Conservation (phyloP, 2,797 vertebrate species). For the Echiichthys vipera region DNA sequence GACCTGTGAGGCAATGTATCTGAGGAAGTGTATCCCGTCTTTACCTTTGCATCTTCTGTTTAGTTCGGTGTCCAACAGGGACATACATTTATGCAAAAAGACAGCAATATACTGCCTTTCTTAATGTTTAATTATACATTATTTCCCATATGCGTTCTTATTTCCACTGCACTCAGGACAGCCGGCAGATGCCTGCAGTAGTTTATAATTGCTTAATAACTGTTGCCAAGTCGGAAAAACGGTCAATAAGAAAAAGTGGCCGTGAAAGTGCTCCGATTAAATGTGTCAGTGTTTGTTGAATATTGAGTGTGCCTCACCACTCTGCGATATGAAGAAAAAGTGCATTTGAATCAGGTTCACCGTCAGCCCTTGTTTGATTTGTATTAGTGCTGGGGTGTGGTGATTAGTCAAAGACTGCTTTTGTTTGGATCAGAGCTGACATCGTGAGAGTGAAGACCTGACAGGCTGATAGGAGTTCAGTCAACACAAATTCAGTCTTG, state of each 20-base stretch:
- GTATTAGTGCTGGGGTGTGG: conserved; percentile 37
- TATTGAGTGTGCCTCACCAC: conserved; percentile 54
- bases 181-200: conserved; percentile 54
- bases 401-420: conserved; percentile 61
- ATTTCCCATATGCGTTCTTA: conserved; percentile 57
- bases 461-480: conserved; percentile 34
- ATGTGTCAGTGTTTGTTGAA: conserved; percentile 74
- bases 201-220: conserved; percentile 78
- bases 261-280: conserved; percentile 70
- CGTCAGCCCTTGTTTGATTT: conserved; percentile 67
- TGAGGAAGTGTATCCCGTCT: background rate
- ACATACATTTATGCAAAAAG: conserved; percentile 18
- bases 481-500: conserved; percentile 30
- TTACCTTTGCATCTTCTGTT: conserved; percentile 13
- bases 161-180: conserved; percentile 52
- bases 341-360: conserved; percentile 71
- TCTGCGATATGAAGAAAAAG: conserved; percentile 58
- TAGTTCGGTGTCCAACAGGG: conserved; percentile 6
- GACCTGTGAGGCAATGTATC: conserved; percentile 10
- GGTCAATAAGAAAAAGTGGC: conserved; percentile 74
- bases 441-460: conserved; percentile 38
- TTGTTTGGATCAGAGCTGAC: conserved; percentile 54
- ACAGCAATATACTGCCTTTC: no score
- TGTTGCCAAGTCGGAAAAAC: conserved; percentile 67
- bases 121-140: no score